Base-by-base conservation (phyloP, 2,113 vertebrate species). In the Platanista minor region DNA sequence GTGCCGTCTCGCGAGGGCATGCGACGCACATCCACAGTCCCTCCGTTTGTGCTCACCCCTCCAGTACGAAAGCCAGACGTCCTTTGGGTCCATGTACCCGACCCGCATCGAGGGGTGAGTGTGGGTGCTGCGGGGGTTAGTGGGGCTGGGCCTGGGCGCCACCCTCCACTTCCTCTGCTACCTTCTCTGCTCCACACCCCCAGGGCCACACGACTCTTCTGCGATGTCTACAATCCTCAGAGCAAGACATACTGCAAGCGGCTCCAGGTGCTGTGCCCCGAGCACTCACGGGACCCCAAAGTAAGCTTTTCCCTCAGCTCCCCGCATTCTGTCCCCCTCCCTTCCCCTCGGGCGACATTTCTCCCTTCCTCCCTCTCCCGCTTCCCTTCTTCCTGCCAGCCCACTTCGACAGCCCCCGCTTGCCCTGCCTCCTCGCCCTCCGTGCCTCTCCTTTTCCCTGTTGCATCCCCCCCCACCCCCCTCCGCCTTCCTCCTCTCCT, bases 161-260 rank as follows among this genome's bases (percentile, higher is more conserved):
- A 29, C 36, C 36, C n/a, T 29, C 23, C 25, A 11, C 9, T 31
- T 39, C 25, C 29, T 49, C 18, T 10, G 59, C 13, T 57, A 52
- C 23, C 11, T 36, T 87, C 6, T 88, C 54, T 92, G 6, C 46
- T 95, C 13, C 54, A 61, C 94, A 80, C 84, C 67, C 18, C 49
- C 39, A 99, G 99, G 31, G 99, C 99, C 31, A 99, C 99, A 20
- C 98, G 99, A 88, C 99, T 99, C 72, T 99, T 99, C 97, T 99
- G 99, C 97, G 99, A 99, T 1, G 99, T 99, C 25, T 99, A 99
- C 97, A 99, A 99, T 96, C 99, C 99, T 36, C 99, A 99, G 97
- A 99, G 99, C 98, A 99, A 99, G 97, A 99, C 99, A 0, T 99
- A 99, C 96, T 99, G 99, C 97, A 99, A 99, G 90, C 99, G 99